phyloP scores from a whole-genome alignment of 2,888 invertebrate species.

The Tenthredo livida region DNA sequence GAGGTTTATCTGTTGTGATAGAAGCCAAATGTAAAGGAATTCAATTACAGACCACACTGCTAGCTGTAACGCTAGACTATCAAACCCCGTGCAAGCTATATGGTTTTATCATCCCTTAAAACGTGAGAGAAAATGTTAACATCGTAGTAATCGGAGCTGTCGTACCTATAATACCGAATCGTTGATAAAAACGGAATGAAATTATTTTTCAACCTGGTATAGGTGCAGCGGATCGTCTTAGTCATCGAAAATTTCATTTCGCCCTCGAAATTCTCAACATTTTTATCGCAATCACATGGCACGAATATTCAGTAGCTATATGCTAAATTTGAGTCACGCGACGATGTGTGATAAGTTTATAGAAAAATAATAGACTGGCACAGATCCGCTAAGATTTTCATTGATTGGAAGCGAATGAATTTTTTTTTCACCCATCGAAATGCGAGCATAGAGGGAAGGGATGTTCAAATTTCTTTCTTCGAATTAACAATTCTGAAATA shows the following conservation, averaged over 20 bases:
- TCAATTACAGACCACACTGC: constrained; percentile 50
- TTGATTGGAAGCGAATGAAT: neutral
- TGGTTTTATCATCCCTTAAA: constrained; percentile 37
- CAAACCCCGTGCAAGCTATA: neutral
- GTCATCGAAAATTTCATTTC: neutral
- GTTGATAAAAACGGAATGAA: constrained; percentile 7
- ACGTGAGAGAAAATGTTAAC: constrained; percentile 39
- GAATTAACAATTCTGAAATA: neutral
- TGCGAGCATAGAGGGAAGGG: neutral
- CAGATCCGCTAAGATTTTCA: neutral
- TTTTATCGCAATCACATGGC: neutral
- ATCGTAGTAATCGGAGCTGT: neutral
- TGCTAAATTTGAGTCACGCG: neutral
- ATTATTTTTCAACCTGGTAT: neutral
- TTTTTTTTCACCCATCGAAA: neutral
- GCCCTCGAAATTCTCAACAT: neutral
- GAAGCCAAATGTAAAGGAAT: constrained; percentile 48
- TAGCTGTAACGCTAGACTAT: constrained; percentile 4
- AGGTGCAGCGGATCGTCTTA: neutral
- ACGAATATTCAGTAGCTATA: constrained; percentile 12
- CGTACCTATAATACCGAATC: neutral
- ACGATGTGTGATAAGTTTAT: neutral
- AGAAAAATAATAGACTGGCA: neutral
- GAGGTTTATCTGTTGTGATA: constrained; percentile 38
- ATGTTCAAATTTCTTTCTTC: neutral